These are phyloP conservation scores for Tetragonisca angustula DNA, from an alignment of 2,888 invertebrate genomes.

Conservation along the genomic window DNA sequence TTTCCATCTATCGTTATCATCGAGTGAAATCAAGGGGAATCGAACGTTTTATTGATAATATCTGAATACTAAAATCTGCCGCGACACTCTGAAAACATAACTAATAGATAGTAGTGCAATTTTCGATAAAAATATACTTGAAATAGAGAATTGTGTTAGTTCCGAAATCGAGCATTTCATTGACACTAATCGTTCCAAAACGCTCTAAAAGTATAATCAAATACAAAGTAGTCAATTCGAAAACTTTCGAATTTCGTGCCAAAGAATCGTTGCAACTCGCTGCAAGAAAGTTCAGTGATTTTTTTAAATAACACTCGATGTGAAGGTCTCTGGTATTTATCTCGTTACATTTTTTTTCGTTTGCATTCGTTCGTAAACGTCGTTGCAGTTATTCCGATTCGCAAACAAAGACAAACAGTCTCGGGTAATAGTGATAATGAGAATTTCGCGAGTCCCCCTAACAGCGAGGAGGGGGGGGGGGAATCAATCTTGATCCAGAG, in stretches of 20 bases:
- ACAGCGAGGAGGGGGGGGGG: background rate
- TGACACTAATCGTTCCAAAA: too few relatives aligned
- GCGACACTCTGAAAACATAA: too few relatives aligned
- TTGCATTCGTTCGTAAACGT: background rate
- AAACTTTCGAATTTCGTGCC: too few relatives aligned
- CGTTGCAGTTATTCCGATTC: background rate
- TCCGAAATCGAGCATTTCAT: background rate
- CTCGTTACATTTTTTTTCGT: background rate
- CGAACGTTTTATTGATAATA: background rate
- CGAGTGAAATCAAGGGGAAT: background rate
- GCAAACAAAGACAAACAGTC: background rate
- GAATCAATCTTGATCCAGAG: slow-evolving; percentile 29
- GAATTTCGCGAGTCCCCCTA: background rate
- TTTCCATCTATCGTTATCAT: background rate
- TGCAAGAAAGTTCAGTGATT: too few relatives aligned
- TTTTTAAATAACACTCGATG: too few relatives aligned
- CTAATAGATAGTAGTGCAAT: background rate
- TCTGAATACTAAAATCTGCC: too few relatives aligned
- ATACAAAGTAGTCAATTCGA: too few relatives aligned
- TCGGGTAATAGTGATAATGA: background rate
- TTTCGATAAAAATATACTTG: background rate
- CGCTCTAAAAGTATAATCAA: too few relatives aligned
- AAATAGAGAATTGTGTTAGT: background rate
- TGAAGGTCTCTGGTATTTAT: too few relatives aligned
- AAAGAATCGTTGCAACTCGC: too few relatives aligned